Percentiles rank a stretch among this genome's conserved stretches.
phyloP scores from a whole-genome alignment of 2,113 vertebrate genomes.

The Laticauda laticaudata region DNA sequence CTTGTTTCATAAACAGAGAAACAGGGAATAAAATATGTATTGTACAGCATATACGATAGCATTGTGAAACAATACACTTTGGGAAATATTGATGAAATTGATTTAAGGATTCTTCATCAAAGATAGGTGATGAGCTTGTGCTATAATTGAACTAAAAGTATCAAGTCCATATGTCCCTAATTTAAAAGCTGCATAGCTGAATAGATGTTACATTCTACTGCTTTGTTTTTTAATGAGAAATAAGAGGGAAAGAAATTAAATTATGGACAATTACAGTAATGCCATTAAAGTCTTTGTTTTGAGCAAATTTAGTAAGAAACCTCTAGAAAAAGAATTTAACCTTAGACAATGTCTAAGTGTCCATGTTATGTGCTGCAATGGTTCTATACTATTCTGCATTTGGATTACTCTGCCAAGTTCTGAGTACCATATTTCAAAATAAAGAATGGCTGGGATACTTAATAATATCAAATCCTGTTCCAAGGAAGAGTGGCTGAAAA shows the following conservation, averaged over 20 bases:
- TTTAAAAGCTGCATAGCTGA: neutral
- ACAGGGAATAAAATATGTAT: neutral
- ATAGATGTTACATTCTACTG: neutral
- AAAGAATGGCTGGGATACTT: neutral
- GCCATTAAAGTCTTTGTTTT: neutral
- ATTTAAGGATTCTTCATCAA: too few relatives aligned
- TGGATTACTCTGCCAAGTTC: neutral
- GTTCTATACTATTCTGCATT: neutral
- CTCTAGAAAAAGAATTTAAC: neutral
- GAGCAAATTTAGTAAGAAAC: neutral
- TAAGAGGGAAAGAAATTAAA: neutral
- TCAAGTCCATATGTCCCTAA: neutral
- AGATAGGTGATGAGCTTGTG: neutral
- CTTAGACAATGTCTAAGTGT: neutral
- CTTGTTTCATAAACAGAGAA: neutral
- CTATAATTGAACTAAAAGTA: neutral
- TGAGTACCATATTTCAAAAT: neutral
- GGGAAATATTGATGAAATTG: neutral
- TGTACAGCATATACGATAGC: neutral
- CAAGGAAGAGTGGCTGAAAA: neutral
- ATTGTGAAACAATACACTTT: neutral
- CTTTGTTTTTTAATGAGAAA: neutral
- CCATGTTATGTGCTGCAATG: neutral
- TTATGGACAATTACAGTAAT: neutral
- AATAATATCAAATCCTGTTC: neutral